phyloP scores from a whole-genome alignment of 2,113 vertebrate species.

The Callionymus lyra region DNA sequence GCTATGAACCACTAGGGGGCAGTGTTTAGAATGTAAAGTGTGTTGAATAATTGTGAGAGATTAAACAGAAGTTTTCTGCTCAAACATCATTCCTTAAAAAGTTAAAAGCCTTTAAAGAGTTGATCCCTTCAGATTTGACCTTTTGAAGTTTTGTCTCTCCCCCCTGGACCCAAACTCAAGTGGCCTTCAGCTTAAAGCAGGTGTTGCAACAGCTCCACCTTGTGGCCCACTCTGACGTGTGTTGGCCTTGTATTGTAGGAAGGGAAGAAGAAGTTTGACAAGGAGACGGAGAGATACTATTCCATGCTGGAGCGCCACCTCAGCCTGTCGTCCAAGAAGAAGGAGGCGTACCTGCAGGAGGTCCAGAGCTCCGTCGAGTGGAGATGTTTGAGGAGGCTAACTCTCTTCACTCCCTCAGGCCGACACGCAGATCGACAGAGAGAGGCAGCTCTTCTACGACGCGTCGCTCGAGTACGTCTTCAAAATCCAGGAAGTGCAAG shows the following conservation, averaged over 20 bases:
- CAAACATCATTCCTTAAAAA: too few relatives aligned
- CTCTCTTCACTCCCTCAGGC: too few relatives aligned
- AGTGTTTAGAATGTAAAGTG: too few relatives aligned
- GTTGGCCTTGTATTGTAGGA: slow-evolving; percentile 62
- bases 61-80: too few relatives aligned
- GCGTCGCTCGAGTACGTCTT: slow-evolving; percentile 95
- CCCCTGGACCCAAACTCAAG: too few relatives aligned
- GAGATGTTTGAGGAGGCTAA: too few relatives aligned
- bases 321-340: slow-evolving; percentile 89
- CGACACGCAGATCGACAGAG: slow-evolving; percentile 86
- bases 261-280: slow-evolving; percentile 94
- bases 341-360: slow-evolving; percentile 89
- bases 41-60: too few relatives aligned
- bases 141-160: too few relatives aligned
- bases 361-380: slow-evolving; percentile 71
- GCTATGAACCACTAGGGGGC: too few relatives aligned
- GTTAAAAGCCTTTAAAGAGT: too few relatives aligned
- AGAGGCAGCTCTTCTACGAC: slow-evolving; percentile 92
- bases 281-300: slow-evolving; percentile 93
- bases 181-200: too few relatives aligned
- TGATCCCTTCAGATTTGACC: too few relatives aligned
- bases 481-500: slow-evolving; percentile 98
- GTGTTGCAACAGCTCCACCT: slow-evolving; percentile 53
- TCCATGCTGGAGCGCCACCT: slow-evolving; percentile 90
- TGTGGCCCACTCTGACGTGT: slow-evolving; percentile 24